Conservation (phyloP, 2,888 invertebrate species). For the Xestobium rufovillosum region DNA sequence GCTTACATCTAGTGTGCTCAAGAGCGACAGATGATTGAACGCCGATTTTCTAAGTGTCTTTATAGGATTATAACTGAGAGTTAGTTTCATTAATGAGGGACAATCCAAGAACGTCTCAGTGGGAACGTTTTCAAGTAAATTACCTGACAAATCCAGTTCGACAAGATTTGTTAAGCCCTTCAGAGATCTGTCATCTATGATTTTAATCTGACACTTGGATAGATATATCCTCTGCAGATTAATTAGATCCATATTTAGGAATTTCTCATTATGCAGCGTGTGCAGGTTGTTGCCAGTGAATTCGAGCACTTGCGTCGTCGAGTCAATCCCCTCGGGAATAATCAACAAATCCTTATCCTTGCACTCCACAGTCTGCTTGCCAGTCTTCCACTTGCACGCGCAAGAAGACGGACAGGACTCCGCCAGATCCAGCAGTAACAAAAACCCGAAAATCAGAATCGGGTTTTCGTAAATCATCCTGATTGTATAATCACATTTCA, state of each 20-base stretch:
- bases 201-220: constrained; percentile 67
- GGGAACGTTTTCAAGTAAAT: constrained; percentile 70
- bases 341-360: constrained; percentile 64
- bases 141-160: constrained; percentile 80
- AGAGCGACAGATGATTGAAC: constrained; percentile 66
- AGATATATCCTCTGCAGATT: constrained; percentile 84
- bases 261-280: constrained; percentile 69
- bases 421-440: constrained; percentile 5
- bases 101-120: constrained; percentile 71
- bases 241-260: constrained; percentile 68
- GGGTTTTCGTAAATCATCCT: constrained; percentile 2
- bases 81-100: constrained; percentile 75
- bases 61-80: constrained; percentile 76
- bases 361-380: constrained; percentile 87
- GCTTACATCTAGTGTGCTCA: constrained; percentile 74
- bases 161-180: constrained; percentile 80
- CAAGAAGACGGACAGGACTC: constrained; percentile 68
- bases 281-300: constrained; percentile 76
- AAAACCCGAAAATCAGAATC: background rate
- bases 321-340: constrained; percentile 72
- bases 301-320: constrained; percentile 82
- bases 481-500: too few species aligned
- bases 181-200: constrained; percentile 75
- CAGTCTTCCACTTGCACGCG: constrained; percentile 87
- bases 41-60: constrained; percentile 62